Base-by-base conservation (phyloP, 2,797 vertebrate genomes). In the Euphonia xanthogaster region DNA sequence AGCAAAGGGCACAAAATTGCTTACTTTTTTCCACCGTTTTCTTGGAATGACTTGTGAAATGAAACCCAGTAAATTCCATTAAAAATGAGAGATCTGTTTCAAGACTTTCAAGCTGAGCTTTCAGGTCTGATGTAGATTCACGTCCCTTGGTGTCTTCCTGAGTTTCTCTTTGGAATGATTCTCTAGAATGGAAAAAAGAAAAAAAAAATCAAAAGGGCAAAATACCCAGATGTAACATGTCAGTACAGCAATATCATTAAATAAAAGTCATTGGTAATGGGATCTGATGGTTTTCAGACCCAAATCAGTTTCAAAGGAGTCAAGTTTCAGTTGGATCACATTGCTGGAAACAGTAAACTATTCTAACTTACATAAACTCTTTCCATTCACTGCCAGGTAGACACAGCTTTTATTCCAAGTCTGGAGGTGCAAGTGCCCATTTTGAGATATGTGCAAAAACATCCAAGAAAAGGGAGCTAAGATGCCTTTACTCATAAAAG, bases 21-120 rank as follows among this genome's bases (percentile, higher is more conserved):
- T 98, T 97, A 99, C 99, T 95, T 87, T 93, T 98, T 76, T 98
- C 96, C 61, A 98, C 16, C 12, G 95, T 98, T 94, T 98, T 98
- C 88, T 92, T 97, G 40, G 67, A 97, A 95, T 98, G 99, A 73
- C 96, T 95, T 33, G 86, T 98, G 81, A 99, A 97, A 62, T 31
- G 96, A 93, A 99, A 95, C 35, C 98, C 98, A 73, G 98, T 99
- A 37, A 99, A 92, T 21, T 96, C 84, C 7, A 94, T 98, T 94
- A 99, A 97, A 90, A 97, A 97, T 23, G 93, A 94, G 33, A 99
- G 96, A 53, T 99, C 98, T 53, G 94, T 90, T 97, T 98, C 97
- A 86, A 98, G 77, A 60, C 97, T 95, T 73, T 96, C 96, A 90
- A 99, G 90, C 13, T 98, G 96, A 85, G 96, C 93, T 94, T 88